phyloP scores from a whole-genome alignment of 2,888 invertebrate genomes.

The Polymixis lichenea region DNA sequence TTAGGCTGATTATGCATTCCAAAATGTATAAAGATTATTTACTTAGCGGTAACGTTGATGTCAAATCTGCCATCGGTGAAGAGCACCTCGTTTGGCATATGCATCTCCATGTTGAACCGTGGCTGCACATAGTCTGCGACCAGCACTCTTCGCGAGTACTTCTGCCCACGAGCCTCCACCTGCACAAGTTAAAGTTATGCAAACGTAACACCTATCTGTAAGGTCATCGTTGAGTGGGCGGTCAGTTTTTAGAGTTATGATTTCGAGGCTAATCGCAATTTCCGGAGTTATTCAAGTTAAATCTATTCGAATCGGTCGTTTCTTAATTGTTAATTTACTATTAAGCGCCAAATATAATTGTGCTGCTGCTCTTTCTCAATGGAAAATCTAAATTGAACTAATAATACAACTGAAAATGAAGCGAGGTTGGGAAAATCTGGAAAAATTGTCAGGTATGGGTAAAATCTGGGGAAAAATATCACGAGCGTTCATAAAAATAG shows the following conservation, averaged over 20 bases:
- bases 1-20: too few relatives aligned
- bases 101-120: constrained; percentile 97
- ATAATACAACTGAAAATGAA: neutral
- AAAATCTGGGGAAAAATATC: neutral
- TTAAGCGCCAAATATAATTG: neutral
- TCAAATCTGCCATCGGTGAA: constrained; percentile 94
- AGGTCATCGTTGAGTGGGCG: constrained; percentile 69
- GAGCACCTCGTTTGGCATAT: constrained; percentile 95
- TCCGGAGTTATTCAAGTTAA: constrained; percentile 54
- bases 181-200: constrained; percentile 68
- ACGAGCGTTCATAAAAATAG: neutral
- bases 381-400: neutral
- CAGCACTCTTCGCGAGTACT: constrained; percentile 93
- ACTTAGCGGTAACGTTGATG: constrained; percentile 96
- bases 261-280: constrained; percentile 63
- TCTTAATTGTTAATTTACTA: constrained; percentile 7
- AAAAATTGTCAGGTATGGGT: neutral
- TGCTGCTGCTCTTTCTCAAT: neutral
- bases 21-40: constrained; percentile 72
- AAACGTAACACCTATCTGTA: constrained; percentile 63
- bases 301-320: constrained; percentile 10
- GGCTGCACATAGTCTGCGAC: constrained; percentile 98
- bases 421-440: neutral
- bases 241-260: constrained; percentile 42
- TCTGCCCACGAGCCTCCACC: constrained; percentile 89